Evolutionary conservation across 37 sponge, comb jelly and placozoan genomes (phyloP).

Genomic region (Aplysina aerophoba): DNA sequence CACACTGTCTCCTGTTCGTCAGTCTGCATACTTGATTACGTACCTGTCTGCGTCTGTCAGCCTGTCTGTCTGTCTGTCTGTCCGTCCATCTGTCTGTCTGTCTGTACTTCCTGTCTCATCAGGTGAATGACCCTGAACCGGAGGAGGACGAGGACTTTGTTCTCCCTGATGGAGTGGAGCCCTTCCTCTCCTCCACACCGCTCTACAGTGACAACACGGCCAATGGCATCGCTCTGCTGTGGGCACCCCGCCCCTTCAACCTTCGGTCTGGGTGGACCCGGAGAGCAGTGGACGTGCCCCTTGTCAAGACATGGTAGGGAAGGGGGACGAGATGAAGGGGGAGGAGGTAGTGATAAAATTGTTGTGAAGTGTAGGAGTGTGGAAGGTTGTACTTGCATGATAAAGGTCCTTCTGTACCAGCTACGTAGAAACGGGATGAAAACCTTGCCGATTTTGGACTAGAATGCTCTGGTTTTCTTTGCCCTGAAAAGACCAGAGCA

Average conservation of each 20-base stretch:
- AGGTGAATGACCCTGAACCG: constrained; percentile 73
- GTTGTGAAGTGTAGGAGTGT: no score
- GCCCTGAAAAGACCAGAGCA: no score
- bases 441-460: no score
- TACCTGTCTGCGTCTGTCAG: constrained; percentile 2
- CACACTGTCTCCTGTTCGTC: neutral
- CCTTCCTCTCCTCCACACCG: constrained; percentile 87
- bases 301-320: constrained; percentile 90
- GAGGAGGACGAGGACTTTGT: constrained; percentile 92
- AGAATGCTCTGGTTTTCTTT: no score
- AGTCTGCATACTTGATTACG: constrained; percentile 10
- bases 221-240: constrained; percentile 94
- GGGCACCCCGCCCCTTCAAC: constrained; percentile 99
- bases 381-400: no score
- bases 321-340: neutral
- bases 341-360: no score
- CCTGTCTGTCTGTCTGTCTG: neutral
- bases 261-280: constrained; percentile 87
- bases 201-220: constrained; percentile 99
- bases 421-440: no score
- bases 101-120: constrained; percentile 7
- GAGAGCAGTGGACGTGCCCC: constrained; percentile 94
- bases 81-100: neutral
- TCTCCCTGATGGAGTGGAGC: constrained; percentile 86
- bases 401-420: no score